Percentiles rank a stretch among this genome's conserved stretches.
Conservation (phyloP, 2,113 vertebrate genomes). For the Girardinichthys multiradiatus region DNA sequence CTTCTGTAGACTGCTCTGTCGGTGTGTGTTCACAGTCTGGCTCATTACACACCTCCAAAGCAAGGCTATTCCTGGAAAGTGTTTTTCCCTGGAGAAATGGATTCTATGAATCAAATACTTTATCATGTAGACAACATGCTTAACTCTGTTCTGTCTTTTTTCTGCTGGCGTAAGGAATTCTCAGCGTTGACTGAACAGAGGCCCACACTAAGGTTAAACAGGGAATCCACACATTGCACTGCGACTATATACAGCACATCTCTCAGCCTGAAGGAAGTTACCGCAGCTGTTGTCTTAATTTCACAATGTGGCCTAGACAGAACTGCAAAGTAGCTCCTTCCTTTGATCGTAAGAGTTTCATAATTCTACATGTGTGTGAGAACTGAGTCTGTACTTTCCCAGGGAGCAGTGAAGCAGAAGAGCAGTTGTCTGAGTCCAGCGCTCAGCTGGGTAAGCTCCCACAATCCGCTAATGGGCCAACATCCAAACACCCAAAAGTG, state of each 20-base stretch:
- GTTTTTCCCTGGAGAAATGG: slow-evolving; percentile 31
- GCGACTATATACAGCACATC: slow-evolving; percentile 49
- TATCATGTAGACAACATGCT: slow-evolving; percentile 9
- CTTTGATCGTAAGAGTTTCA: slow-evolving; percentile 52
- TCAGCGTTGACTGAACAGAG: slow-evolving; percentile 42
- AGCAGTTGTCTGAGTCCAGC: slow-evolving; percentile 22
- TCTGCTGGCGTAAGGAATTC: slow-evolving; percentile 33
- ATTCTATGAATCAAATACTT: slow-evolving; percentile 61
- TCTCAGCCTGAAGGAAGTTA: slow-evolving; percentile 56
- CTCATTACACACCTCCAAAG: slow-evolving; percentile 46
- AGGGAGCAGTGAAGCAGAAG: slow-evolving; percentile 41
- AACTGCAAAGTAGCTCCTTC: slow-evolving; percentile 43
- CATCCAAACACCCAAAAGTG: slow-evolving; percentile 70
- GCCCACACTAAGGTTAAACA: slow-evolving; percentile 53
- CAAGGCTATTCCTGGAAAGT: slow-evolving; percentile 70
- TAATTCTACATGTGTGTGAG: slow-evolving; percentile 50
- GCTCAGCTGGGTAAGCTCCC: slow-evolving; percentile 78
- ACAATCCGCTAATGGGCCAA: slow-evolving; percentile 55
- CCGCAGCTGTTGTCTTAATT: slow-evolving; percentile 42
- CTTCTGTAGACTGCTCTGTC: slow-evolving; percentile 35
- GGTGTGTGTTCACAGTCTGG: slow-evolving; percentile 22
- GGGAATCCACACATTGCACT: slow-evolving; percentile 51
- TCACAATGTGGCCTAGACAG: slow-evolving; percentile 40
- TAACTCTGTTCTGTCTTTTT: slow-evolving; percentile 33
- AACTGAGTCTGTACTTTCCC: slow-evolving; percentile 54